Evolutionary conservation across 2,888 invertebrate species (phyloP).

Genomic region (Smittia aterrima): DNA sequence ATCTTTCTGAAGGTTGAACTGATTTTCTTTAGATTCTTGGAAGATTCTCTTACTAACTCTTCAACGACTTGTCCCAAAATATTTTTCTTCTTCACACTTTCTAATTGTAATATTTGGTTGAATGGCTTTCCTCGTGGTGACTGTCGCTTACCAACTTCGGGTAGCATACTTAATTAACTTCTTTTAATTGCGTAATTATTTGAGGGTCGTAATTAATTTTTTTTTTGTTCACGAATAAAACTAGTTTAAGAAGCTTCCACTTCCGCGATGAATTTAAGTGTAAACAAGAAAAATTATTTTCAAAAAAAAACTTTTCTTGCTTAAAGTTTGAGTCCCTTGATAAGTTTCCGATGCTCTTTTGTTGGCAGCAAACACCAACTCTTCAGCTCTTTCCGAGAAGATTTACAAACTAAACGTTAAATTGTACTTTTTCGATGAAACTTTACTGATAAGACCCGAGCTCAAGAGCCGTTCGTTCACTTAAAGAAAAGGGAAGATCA

Average conservation of each 20-base stretch:
- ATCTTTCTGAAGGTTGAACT: too few relatives aligned
- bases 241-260: background rate
- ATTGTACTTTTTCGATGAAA: conserved; percentile 21
- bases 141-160: background rate
- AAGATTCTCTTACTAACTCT: too few relatives aligned
- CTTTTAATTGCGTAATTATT: background rate
- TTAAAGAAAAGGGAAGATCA: background rate
- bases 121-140: background rate
- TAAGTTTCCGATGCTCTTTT: too few relatives aligned
- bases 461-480: too few relatives aligned
- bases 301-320: background rate
- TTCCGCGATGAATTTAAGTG: background rate
- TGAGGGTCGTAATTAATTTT: background rate
- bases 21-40: too few relatives aligned
- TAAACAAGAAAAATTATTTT: background rate
- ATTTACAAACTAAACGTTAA: background rate
- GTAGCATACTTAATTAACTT: background rate
- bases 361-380: too few relatives aligned
- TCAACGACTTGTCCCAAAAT: too few relatives aligned
- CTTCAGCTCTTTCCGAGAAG: background rate
- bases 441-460: background rate
- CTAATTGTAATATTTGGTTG: conserved; percentile 20
- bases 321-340: too few relatives aligned
- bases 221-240: background rate
- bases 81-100: too few relatives aligned